Evolutionary conservation across 2,888 invertebrate species (phyloP).

Genomic region (Scrobipalpa atriplicella): DNA sequence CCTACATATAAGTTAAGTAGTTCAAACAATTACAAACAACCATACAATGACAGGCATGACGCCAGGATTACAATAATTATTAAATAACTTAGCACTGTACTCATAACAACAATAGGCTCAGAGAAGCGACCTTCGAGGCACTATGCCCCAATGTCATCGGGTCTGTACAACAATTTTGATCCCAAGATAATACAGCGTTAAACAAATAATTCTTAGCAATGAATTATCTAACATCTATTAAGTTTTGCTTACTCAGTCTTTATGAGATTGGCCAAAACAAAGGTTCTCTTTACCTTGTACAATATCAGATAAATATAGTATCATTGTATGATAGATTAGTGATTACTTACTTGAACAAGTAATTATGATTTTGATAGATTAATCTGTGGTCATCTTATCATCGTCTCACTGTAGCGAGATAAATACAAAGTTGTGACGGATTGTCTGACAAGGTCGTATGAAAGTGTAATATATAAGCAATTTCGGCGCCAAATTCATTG

Average conservation of each 20-base stretch:
- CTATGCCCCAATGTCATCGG: conserved; percentile 33
- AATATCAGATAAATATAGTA: too few relatives aligned
- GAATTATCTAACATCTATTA: conserved; percentile 33
- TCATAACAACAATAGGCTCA: conserved; percentile 34
- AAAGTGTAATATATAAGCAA: not conserved
- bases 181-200: conserved; percentile 36
- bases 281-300: not conserved
- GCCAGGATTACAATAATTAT: conserved; percentile 21
- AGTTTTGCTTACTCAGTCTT: not conserved
- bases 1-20: too few relatives aligned
- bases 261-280: not conserved
- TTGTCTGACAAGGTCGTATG: conserved; percentile 34
- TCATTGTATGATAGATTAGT: not conserved
- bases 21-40: not conserved
- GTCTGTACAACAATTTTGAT: conserved; percentile 35
- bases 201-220: conserved; percentile 30
- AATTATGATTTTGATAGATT: conserved; percentile 34
- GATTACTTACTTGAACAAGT: not conserved
- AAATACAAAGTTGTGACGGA: conserved; percentile 31
- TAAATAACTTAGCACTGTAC: conserved; percentile 9
- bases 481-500: too few relatives aligned
- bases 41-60: not conserved
- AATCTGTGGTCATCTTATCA: conserved; percentile 24
- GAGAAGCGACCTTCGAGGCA: conserved; percentile 35
- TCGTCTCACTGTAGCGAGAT: conserved; percentile 25